phyloP scores from a whole-genome alignment of 2,888 invertebrate genomes.

The Lobophora halterata region DNA sequence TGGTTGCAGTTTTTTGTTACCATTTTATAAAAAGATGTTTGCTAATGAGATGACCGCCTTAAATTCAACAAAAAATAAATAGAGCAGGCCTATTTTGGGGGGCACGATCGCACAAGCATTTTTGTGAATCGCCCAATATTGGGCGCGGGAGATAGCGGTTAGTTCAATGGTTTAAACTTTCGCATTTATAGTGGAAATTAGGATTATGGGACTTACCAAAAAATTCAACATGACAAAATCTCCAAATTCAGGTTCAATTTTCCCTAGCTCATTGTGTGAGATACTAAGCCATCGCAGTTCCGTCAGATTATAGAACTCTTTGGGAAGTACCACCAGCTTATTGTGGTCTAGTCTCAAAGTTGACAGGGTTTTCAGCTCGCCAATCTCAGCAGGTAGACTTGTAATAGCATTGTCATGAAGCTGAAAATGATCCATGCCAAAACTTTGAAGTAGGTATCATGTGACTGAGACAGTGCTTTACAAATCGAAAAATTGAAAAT shows the following conservation, averaged over 20 bases:
- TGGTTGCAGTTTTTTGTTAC: no score
- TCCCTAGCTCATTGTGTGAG: slow-evolving; percentile 86
- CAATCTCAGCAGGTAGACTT: slow-evolving; percentile 86
- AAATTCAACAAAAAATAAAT: no score
- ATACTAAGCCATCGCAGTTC: slow-evolving; percentile 87
- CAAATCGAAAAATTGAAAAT: no score
- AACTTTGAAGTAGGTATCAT: no score
- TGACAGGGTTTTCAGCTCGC: slow-evolving; percentile 83
- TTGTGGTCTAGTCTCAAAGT: slow-evolving; percentile 86
- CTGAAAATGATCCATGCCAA: slow-evolving; percentile 61
- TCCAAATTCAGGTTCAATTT: slow-evolving; percentile 86
- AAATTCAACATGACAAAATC: slow-evolving; percentile 87
- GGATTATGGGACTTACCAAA: slow-evolving; percentile 51
- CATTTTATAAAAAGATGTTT: no score
- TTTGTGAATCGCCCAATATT: no score
- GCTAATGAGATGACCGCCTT: no score
- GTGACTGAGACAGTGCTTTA: no score
- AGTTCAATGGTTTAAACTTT: no score
- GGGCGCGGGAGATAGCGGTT: no score
- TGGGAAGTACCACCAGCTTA: slow-evolving; percentile 82
- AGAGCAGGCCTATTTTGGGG: no score
- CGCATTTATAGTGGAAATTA: not conserved
- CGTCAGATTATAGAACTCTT: slow-evolving; percentile 84
- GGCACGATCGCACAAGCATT: no score
- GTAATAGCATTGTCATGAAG: slow-evolving; percentile 91